Conservation (phyloP, 2,888 invertebrate species). For the Plemyria rubiginata region DNA sequence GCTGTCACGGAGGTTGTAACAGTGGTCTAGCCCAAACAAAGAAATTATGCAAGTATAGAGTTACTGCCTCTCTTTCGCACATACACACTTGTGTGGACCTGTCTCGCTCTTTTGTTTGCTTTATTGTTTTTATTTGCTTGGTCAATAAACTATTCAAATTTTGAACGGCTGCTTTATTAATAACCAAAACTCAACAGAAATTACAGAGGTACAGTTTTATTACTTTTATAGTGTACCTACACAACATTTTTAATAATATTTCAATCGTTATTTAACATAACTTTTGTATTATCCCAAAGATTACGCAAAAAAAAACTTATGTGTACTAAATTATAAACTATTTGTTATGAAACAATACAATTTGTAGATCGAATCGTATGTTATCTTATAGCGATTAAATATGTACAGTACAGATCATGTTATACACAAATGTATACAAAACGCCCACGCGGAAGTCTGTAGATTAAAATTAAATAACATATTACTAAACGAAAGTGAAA, state of each 20-base stretch:
- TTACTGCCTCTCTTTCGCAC: neutral
- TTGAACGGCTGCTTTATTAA: too few relatives aligned
- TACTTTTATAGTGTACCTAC: too few relatives aligned
- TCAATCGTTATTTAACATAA: too few relatives aligned
- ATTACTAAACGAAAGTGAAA: slow-evolving; percentile 77
- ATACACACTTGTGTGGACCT: neutral
- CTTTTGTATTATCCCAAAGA: too few relatives aligned
- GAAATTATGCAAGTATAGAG: neutral
- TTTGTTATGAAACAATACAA: neutral
- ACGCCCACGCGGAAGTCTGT: slow-evolving; percentile 54
- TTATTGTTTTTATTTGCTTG: neutral
- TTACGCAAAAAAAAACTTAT: too few relatives aligned
- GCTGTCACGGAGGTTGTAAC: neutral
- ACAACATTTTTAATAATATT: too few relatives aligned
- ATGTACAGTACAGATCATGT: slow-evolving; percentile 20
- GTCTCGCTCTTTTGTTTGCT: neutral
- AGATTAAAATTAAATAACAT: slow-evolving; percentile 62
- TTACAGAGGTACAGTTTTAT: too few relatives aligned
- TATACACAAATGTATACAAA: slow-evolving; percentile 2
- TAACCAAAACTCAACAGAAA: too few relatives aligned
- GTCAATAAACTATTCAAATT: neutral
- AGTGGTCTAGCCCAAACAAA: neutral
- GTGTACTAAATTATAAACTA: too few relatives aligned
- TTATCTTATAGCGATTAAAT: slow-evolving; percentile 44
- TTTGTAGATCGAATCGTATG: slow-evolving; percentile 1